Evolutionary conservation across 2,113 vertebrate genomes (phyloP), one percentile per base, ranked within the genome.

Genomic region (Atlantisia rogersi): DNA sequence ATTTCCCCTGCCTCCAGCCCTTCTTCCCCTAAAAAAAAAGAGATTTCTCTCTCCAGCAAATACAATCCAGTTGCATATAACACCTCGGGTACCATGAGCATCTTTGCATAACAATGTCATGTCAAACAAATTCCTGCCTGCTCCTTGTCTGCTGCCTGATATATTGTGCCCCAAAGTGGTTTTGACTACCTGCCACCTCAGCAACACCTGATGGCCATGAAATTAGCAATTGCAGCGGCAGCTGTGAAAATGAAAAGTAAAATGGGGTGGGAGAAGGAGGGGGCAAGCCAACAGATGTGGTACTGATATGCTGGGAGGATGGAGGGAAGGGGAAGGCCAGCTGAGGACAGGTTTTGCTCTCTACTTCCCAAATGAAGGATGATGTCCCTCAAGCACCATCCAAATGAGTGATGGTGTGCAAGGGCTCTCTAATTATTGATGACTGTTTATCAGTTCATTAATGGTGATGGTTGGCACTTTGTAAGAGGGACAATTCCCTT

Each of bases 211-310:
- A 67, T 73, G 86, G 92, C 91, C 96, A 52, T 83, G 81, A 94
- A 97, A 91, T 95, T 89, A 95, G 58, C 94, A 92, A 94, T 94
- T 92, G 88, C 83, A 94, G 80, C 95, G 93, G 95, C 95, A 97
- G 88, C 92, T 94, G 95, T 82, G 91, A 90, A 95, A 93, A 97
- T 96, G 81, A 85, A 73, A 95, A 90, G 90, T 71, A 92, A 78
- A 95, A 73, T 46, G 44, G 74, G 60, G 52, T 46, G 68, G 55
- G 53, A 44, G 44, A 94, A 86, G 88, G 42, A 87, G n/a, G 31
- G 90, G 82, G 68, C 42, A 90, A 94, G 32, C 48, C 63, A 92
- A 48, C 29, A 4, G 24, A 48, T 42, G 0, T 0, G 44, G 40
- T 39, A 35, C 17, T 78, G 82, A 81, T 69, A 67, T 52, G n/a